Percentiles rank a stretch among this genome's conserved stretches.
Conservation (phyloP, 2,113 vertebrate species). For the Periophthalmus modestus region DNA sequence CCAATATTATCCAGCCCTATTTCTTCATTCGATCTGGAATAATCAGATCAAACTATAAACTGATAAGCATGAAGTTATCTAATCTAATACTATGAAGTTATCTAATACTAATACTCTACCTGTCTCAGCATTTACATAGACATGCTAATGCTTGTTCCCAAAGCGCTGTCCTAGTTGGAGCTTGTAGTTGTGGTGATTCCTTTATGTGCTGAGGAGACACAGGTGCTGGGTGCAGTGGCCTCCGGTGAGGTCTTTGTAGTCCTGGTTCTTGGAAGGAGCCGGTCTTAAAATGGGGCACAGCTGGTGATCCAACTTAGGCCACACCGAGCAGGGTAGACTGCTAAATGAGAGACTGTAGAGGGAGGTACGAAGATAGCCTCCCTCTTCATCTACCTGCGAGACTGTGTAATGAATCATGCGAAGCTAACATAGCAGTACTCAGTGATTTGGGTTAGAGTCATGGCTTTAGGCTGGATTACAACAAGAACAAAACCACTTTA, state of each 20-base stretch:
- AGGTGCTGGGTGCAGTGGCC: conserved; percentile 13
- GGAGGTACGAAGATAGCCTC: not conserved
- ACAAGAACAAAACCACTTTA: no score
- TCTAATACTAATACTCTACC: not conserved
- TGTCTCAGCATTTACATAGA: conserved; percentile 10
- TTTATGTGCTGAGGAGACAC: not conserved
- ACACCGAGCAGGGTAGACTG: not conserved
- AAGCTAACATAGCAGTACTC: not conserved
- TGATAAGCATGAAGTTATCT: no score
- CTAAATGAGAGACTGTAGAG: conserved; percentile 7
- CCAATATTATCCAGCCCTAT: no score
- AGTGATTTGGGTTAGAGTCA: not conserved
- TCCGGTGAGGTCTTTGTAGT: conserved; percentile 24
- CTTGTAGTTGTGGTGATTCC: conserved; percentile 13
- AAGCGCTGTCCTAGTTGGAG: conserved; percentile 19
- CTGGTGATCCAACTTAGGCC: conserved; percentile 20
- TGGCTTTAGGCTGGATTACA: not conserved
- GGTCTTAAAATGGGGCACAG: conserved; percentile 30
- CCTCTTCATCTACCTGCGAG: conserved; percentile 2
- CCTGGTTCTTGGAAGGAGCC: conserved; percentile 4
- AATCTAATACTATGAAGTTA: not conserved
- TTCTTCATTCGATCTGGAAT: no score
- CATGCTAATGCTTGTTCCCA: conserved; percentile 17
- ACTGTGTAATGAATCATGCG: not conserved
- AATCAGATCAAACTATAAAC: no score